A percentile compares a stretch with the other conserved stretches of the same genome.
Evolutionary conservation across 2,113 vertebrate species (phyloP).

Genomic region (Opisthocomus hoazin): DNA sequence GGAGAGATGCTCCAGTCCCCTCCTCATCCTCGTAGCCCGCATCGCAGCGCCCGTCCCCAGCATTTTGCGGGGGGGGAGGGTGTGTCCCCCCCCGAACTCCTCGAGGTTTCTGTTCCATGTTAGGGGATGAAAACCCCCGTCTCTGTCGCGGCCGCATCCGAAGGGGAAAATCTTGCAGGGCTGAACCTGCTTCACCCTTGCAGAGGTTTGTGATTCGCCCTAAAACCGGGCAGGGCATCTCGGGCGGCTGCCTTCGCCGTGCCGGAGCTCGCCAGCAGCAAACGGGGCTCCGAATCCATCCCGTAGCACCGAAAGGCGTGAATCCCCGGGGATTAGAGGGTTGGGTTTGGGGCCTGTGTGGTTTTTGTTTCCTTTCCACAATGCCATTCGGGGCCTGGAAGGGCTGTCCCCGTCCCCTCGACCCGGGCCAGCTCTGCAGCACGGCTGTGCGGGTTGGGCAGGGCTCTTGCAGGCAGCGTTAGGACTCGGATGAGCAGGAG

Average conservation of each 20-base stretch:
- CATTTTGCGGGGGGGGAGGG: too few relatives aligned
- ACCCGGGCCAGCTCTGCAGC: neutral
- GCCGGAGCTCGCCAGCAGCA: neutral
- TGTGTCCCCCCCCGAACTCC: too few relatives aligned
- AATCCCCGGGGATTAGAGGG: neutral
- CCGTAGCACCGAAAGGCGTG: neutral
- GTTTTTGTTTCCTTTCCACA: too few relatives aligned
- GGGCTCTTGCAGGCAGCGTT: neutral
- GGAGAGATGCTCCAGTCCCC: too few relatives aligned
- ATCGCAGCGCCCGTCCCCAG: too few relatives aligned
- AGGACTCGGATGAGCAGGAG: neutral
- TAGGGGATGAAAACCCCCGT: too few relatives aligned
- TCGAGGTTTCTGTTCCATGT: accelerated
- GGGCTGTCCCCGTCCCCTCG: neutral
- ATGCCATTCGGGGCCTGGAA: neutral
- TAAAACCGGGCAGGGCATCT: neutral
- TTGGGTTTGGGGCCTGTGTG: neutral
- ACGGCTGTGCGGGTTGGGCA: neutral
- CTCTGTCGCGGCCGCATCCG: accelerated
- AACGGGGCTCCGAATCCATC: neutral
- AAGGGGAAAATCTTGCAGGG: too few relatives aligned
- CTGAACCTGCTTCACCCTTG: too few relatives aligned
- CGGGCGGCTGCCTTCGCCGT: accelerated
- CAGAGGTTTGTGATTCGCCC: neutral
- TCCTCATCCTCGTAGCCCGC: too few relatives aligned